phyloP scores from a whole-genome alignment of 2,113 vertebrate genomes.

The Melozone crissalis region DNA sequence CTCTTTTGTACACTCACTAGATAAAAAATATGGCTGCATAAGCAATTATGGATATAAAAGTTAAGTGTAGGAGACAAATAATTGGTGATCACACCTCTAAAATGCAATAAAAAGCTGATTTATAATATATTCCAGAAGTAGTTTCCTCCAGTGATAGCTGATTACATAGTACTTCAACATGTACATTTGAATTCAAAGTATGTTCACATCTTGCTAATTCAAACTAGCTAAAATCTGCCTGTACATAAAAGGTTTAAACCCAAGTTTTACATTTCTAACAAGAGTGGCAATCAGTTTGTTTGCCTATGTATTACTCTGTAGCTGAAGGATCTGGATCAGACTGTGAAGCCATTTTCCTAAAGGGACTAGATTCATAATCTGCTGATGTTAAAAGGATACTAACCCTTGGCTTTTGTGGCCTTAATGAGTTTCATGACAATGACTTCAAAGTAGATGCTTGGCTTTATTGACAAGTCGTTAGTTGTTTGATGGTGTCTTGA shows the following conservation, averaged over 20 bases:
- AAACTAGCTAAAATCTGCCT: slow-evolving; percentile 5
- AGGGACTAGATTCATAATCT: neutral
- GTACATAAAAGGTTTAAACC: neutral
- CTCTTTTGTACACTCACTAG: neutral
- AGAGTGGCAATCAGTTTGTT: neutral
- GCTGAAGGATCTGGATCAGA: neutral
- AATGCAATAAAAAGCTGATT: slow-evolving; percentile 7
- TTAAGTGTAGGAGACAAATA: neutral
- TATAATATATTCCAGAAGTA: neutral
- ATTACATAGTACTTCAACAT: neutral
- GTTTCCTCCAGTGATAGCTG: neutral
- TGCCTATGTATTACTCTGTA: neutral
- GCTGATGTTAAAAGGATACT: neutral
- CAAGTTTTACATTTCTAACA: neutral
- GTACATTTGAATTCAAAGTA: slow-evolving; percentile 14
- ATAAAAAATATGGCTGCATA: slow-evolving; percentile 5
- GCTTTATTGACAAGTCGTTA: neutral
- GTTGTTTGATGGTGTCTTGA: neutral
- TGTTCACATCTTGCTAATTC: neutral
- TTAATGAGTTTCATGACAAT: neutral
- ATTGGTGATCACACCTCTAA: neutral
- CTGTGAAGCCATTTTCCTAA: neutral
- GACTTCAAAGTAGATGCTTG: neutral
- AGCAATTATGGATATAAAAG: slow-evolving; percentile 31
- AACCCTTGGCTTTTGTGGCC: neutral